Percentiles rank a stretch among this genome's conserved stretches.
phyloP scores from a whole-genome alignment of 2,113 vertebrate species.

The Hirundichthys speculiger region DNA sequence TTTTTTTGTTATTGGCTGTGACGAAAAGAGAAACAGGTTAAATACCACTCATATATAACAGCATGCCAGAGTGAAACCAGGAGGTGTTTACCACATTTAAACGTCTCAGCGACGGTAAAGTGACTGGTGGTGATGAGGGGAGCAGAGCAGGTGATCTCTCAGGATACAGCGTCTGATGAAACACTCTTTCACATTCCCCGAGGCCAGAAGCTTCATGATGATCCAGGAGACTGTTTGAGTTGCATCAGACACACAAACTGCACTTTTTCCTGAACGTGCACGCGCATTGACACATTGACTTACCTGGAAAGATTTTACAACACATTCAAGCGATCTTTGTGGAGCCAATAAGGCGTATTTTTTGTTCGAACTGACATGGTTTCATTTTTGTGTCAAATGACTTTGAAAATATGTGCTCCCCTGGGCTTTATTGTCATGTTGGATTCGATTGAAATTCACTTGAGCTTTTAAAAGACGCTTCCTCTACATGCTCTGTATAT shows the following conservation, averaged over 20 bases:
- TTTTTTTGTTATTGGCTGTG: no score
- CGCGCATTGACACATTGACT: slow-evolving; percentile 18
- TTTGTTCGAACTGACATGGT: no score
- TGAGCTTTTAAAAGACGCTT: no score
- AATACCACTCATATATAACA: no score
- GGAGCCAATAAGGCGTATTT: no score
- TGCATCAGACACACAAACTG: slow-evolving; percentile 49
- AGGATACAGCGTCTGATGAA: slow-evolving; percentile 70
- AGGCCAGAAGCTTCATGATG: slow-evolving; percentile 45
- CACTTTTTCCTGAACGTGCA: background rate
- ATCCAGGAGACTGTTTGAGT: slow-evolving; percentile 44
- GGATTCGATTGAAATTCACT: no score
- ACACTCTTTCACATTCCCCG: slow-evolving; percentile 52
- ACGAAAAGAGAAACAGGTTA: no score
- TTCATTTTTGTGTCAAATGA: no score
- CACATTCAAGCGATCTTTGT: background rate
- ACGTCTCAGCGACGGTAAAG: slow-evolving; percentile 20
- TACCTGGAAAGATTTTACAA: background rate
- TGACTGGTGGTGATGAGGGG: slow-evolving; percentile 47
- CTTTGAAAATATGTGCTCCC: no score
- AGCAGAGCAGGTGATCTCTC: slow-evolving; percentile 57
- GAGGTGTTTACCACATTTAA: slow-evolving; percentile 55
- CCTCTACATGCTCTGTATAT: no score
- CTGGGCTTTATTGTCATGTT: no score
- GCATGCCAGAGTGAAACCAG: no score